Evolutionary conservation across 2,888 invertebrate genomes (phyloP), one percentile per base, ranked within the genome.

Genomic region (Eugnorisma glareosa): DNA sequence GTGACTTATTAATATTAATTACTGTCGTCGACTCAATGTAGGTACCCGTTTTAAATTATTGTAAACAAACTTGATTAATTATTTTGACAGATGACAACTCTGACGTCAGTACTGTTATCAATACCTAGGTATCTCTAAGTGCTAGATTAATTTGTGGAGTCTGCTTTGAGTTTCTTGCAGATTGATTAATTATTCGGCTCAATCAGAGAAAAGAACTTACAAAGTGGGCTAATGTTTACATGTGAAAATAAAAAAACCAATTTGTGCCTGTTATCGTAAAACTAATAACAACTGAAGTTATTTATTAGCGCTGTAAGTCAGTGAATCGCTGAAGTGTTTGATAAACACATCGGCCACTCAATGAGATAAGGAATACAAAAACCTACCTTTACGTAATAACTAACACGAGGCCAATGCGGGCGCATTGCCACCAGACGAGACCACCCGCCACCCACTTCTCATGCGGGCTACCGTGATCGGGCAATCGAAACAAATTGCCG

Each of bases 371-470:
- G 90, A 90, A 92, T 87, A 92, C 90, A 92, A 90, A 91, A 90
- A 91, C 88, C 87, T 86, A 88, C 76, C 64, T 95, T 96, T 96
- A 95, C 95, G 95, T 96, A 96, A 95, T 90, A 89, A 69, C 84
- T 84, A 83, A 85, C 77, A 75, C 88, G 89, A 90, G 90, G 90
- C 84, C 89, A 86, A 88, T 86, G 88, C 90, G 86, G 85, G 86
- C 88, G 86, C 57, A 81, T 77, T 88, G 89, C 89, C 79, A 86
- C 85, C 75, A 86, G 87, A 77, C 85, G 81, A 73, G 85, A 80
- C 89, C 90, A 85, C 91, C 89, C 89, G 84, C 90, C 89, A 87
- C 91, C 89, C 90, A 90, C 89, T 89, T 81, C 89, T 84, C 88
- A 83, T 85, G 86, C 83, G 87, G 86, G 71, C 87, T 82, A 86